Evolutionary conservation across 2,888 invertebrate species (phyloP), one percentile per base, ranked within the genome.

Genomic region (Encarsia formosa): DNA sequence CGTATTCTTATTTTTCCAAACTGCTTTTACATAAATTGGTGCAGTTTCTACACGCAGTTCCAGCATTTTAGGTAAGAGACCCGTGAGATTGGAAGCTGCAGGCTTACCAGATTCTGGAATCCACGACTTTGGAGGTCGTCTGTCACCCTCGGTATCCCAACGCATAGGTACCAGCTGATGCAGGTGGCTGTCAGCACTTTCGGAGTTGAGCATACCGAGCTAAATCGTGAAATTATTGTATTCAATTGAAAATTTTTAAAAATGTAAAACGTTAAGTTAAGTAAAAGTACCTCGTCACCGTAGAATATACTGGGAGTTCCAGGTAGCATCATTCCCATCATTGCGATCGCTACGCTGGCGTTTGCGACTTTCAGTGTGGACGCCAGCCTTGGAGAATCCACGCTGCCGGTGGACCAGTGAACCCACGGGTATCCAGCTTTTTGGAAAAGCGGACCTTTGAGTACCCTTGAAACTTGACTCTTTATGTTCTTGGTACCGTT

Each of bases 201-300:
- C 57, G 26, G 71, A 70, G 46, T 72, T 63, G 16, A 61, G 35
- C 54, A 73, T 62, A 9, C 73, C 71, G 56, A 69, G 59, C 72
- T 73, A 22, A 22, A 37, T 23, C 23, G 8, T 16, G 13, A 42
- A 29, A 18, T n/a, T n/a, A n/a, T n/a, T n/a, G n/a, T n/a, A n/a
- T n/a, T n/a, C n/a, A n/a, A n/a, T n/a, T n/a, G n/a, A n/a, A n/a
- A n/a, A n/a, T n/a, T n/a, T n/a, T n/a, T n/a, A n/a, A n/a, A n/a
- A n/a, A n/a, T n/a, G n/a, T n/a, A n/a, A n/a, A n/a, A n/a, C n/a
- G n/a, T n/a, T n/a, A n/a, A n/a, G n/a, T n/a, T n/a, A n/a, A n/a
- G n/a, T n/a, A n/a, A n/a, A n/a, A n/a, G n/a, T 56, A 94, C 84
- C 78, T 95, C 94, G 71, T 95, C 93, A 0, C 94, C 94, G 72